These are phyloP conservation scores for Puffinus mauretanicus DNA, from an alignment of 2,113 vertebrate species.

Conservation along the genomic window DNA sequence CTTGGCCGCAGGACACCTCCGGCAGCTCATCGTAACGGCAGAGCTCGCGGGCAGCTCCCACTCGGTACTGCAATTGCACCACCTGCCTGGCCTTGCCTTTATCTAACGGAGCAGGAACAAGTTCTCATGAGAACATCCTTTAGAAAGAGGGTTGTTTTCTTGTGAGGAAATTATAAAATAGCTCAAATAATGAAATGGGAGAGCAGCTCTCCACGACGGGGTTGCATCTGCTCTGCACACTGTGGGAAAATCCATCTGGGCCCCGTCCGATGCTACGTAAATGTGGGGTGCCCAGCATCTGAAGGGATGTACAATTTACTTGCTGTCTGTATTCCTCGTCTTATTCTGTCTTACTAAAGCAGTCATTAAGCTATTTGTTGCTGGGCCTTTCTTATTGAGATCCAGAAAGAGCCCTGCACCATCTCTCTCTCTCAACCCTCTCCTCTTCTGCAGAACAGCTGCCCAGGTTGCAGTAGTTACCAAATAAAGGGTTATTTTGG, in stretches of 20 bases:
- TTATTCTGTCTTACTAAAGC: background rate
- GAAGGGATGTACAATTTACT: background rate
- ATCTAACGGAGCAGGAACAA: background rate
- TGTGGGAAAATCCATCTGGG: background rate
- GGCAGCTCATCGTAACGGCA: fast-evolving
- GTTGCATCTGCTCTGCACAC: fast-evolving
- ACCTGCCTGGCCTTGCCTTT: background rate
- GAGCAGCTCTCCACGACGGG: background rate
- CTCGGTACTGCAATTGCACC: fast-evolving
- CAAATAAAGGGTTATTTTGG: background rate
- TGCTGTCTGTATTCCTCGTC: background rate
- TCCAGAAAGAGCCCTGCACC: background rate
- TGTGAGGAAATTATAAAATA: background rate
- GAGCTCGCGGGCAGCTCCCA: background rate
- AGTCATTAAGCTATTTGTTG: background rate
- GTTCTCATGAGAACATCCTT: background rate
- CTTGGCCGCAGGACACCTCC: background rate
- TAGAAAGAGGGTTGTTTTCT: background rate
- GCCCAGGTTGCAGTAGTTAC: background rate
- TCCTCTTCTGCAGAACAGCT: background rate
- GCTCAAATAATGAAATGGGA: background rate
- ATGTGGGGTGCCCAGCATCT: background rate
- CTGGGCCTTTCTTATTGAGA: background rate
- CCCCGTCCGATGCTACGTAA: background rate
- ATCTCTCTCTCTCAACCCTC: background rate